Base-by-base conservation (phyloP, 2,888 invertebrate genomes). In the Apodemia zela region DNA sequence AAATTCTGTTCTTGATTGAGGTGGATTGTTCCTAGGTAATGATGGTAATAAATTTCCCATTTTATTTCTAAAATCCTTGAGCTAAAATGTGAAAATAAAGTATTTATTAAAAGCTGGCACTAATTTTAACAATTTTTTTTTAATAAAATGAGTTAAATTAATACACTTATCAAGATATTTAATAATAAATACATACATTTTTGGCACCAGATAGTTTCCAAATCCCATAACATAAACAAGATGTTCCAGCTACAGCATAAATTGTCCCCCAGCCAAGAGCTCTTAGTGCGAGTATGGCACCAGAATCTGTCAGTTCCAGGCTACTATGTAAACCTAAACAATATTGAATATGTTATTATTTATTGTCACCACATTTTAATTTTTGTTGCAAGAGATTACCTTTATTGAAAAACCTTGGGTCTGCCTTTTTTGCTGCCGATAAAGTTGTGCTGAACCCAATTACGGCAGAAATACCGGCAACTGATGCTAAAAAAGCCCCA, bases 171-270 rank as follows among this genome's bases (percentile, higher is more conserved):
- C 13, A 11, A 38, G 38, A 15, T 38, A 38, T 38, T 38, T 38
- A 1, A 38, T 4, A 38, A 38, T 7, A 47, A 47, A 25, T 60
- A 87, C 93, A 93, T 92, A 97, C 97, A 93, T 96, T 94, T 75
- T 94, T 93, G 29, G 97, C 98, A 63, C 98, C 98, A 51, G 97
- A 95, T 15, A 97, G 77, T 85, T 98, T 98, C 97, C 97, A 98
- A 66, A 97, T 93, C 13, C 95, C 94, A 84, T 95, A 97, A 79
- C 96, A 97, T 62, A 98, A 82, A 61, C 95, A 82, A 10, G 97
- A 94, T 63, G 97, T 97, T 0, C 98, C 98, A 45, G 95, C 90
- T n/a, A 97, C 87, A 0, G 98, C 97, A 85, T 96, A 98, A 0
- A 98, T 70, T 0, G 97, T 96, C 3, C 98, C 98, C 96, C 97